These are phyloP conservation scores for Pantherophis alleghaniensis DNA, from an alignment of 2,797 vertebrate species.

Conservation along the genomic window DNA sequence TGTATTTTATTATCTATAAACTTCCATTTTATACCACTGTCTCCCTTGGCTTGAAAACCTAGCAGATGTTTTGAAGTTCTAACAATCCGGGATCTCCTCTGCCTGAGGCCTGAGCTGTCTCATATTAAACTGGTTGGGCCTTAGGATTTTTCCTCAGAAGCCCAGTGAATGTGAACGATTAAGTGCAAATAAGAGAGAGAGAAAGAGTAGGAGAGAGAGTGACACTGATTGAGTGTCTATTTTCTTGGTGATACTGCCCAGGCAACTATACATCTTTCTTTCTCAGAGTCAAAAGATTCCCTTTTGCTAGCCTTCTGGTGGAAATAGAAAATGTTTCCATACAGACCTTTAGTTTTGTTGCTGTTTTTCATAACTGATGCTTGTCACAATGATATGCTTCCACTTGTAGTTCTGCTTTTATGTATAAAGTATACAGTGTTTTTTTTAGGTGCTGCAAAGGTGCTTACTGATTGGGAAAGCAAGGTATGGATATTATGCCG, in stretches of 20 bases:
- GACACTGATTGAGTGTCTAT: neutral
- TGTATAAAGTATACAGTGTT: neutral
- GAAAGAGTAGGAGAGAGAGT: neutral
- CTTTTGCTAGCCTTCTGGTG: neutral
- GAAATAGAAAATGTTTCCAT: neutral
- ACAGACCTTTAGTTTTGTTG: neutral
- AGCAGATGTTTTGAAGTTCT: neutral
- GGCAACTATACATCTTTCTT: neutral
- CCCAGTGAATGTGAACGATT: neutral
- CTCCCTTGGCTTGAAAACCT: neutral
- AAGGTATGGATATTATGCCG: neutral
- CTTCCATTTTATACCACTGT: neutral
- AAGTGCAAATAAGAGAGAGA: neutral
- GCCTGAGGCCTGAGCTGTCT: too few species aligned
- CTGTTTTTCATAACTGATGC: neutral
- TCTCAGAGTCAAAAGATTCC: neutral
- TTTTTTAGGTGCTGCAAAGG: neutral
- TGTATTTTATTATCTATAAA: neutral
- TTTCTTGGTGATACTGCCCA: neutral
- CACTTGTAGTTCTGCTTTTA: neutral
- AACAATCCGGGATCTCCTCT: neutral
- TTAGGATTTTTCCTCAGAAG: neutral
- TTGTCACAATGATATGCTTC: neutral
- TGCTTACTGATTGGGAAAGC: neutral
- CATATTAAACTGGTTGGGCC: neutral